Percentiles rank a stretch among this genome's conserved stretches.
Conservation (phyloP, 2,797 vertebrate species). For the Manis javanica region DNA sequence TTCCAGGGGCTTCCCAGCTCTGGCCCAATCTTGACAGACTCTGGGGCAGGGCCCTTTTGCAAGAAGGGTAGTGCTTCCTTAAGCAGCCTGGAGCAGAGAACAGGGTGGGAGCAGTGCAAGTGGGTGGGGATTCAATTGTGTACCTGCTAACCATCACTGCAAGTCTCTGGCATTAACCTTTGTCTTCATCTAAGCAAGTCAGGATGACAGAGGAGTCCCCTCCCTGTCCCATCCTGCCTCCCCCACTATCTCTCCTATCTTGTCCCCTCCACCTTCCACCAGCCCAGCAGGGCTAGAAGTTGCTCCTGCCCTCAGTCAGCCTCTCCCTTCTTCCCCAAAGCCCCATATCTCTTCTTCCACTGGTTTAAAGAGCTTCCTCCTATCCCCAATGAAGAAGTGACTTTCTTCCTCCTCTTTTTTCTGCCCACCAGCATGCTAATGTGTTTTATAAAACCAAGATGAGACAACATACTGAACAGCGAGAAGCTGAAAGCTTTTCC, state of each 20-base stretch:
- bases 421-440: background rate
- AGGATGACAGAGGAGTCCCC: background rate
- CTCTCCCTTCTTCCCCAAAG: background rate
- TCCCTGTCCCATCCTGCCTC: background rate
- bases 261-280: background rate
- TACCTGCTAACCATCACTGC: background rate
- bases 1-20: background rate
- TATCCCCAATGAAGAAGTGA: background rate
- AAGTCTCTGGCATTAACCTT: background rate
- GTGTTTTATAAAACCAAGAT: background rate
- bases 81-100: background rate
- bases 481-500: too few relatives aligned
- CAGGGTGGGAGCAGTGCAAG: fast-evolving
- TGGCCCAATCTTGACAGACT: background rate
- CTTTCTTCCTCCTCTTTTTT: background rate
- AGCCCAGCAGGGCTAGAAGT: background rate
- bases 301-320: background rate
- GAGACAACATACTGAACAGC: background rate
- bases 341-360: background rate
- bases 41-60: background rate
- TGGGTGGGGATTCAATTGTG: fast-evolving
- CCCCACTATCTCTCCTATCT: background rate
- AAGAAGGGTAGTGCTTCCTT: background rate
- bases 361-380: background rate
- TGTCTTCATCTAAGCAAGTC: background rate